These are phyloP conservation scores for Monodelphis domestica DNA, from an alignment of 2,797 vertebrate genomes.

Conservation along the genomic window DNA sequence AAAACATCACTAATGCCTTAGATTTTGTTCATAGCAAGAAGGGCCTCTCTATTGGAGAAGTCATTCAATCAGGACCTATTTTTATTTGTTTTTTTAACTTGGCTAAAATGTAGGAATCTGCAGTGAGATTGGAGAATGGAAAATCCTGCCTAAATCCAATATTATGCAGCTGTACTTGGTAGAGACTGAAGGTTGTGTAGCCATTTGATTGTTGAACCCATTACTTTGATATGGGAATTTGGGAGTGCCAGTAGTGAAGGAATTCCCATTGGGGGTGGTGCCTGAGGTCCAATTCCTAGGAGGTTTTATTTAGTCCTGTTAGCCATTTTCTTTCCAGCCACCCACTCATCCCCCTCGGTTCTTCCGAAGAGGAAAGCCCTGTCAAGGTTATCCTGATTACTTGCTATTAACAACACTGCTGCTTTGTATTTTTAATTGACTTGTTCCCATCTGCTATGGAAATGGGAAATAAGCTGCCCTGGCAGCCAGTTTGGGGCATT, in stretches of 20 bases:
- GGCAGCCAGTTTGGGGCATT: not conserved
- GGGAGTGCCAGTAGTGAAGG: constrained; percentile 55
- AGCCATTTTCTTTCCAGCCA: constrained; percentile 4
- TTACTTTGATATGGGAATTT: constrained; percentile 61
- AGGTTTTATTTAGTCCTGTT: not conserved
- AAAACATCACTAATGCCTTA: constrained; percentile 56
- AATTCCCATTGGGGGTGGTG: constrained; percentile 50
- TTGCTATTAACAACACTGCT: not conserved
- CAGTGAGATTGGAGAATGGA: constrained; percentile 69
- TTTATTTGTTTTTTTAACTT: constrained; percentile 60
- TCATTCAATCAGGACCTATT: constrained; percentile 55
- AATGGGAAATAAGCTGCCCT: constrained; percentile 61
- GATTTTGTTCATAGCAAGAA: constrained; percentile 69
- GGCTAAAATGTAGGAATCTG: constrained; percentile 72
- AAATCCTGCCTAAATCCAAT: constrained; percentile 26
- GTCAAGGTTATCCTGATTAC: rapidly evolving
- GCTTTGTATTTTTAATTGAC: constrained; percentile 39
- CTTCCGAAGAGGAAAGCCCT: not conserved
- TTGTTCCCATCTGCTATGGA: constrained; percentile 69
- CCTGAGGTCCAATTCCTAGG: not conserved
- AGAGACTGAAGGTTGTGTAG: not conserved
- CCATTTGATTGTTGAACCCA: constrained; percentile 58
- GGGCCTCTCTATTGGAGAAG: constrained; percentile 72
- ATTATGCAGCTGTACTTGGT: constrained; percentile 42
- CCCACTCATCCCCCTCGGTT: not conserved